phyloP scores from a whole-genome alignment of 2,888 invertebrate species.

The Gymnocheta viridis region DNA sequence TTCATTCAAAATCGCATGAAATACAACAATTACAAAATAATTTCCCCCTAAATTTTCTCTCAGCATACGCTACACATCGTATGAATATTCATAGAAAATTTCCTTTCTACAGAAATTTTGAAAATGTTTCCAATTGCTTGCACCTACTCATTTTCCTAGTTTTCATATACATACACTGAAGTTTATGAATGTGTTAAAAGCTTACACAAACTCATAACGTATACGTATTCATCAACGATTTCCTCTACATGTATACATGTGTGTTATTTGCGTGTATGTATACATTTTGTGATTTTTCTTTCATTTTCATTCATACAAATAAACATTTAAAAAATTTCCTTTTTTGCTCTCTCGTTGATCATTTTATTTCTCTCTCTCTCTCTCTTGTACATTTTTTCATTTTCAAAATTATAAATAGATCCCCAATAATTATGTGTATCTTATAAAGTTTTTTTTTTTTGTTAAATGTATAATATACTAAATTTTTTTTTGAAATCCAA shows the following conservation, averaged over 20 bases:
- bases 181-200: slow-evolving; percentile 8
- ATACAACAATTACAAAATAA: slow-evolving; percentile 41
- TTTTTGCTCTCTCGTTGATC: slow-evolving; percentile 5
- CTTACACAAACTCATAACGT: background rate
- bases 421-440: slow-evolving; percentile 38
- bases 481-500: background rate
- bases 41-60: slow-evolving; percentile 63
- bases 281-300: slow-evolving; percentile 29
- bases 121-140: slow-evolving; percentile 75
- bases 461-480: background rate
- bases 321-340: slow-evolving; percentile 5
- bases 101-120: slow-evolving; percentile 38
- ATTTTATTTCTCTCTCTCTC: background rate
- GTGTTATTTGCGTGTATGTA: background rate
- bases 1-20: slow-evolving; percentile 48
- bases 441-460: slow-evolving; percentile 30
- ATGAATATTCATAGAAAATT: slow-evolving; percentile 25
- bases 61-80: slow-evolving; percentile 5
- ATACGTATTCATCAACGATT: slow-evolving; percentile 27
- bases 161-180: background rate
- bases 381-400: slow-evolving; percentile 26
- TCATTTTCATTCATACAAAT: slow-evolving; percentile 31
- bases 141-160: slow-evolving; percentile 69
- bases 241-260: slow-evolving; percentile 13
- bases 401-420: slow-evolving; percentile 60